Conservation (phyloP, 2,113 vertebrate genomes). For the Varanus komodoensis region DNA sequence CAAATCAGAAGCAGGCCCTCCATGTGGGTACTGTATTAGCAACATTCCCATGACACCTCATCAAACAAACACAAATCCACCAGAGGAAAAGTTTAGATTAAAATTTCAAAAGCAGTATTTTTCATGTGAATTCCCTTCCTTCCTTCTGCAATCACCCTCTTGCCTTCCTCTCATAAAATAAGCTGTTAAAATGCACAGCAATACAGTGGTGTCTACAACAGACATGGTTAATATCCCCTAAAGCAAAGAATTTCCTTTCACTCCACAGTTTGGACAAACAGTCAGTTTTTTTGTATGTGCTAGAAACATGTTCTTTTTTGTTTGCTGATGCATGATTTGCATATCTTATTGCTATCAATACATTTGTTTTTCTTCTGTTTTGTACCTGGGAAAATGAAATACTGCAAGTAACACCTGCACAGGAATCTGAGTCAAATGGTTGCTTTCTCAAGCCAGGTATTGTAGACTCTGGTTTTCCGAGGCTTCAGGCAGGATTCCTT, state of each 20-base stretch:
- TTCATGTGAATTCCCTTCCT: slow-evolving; percentile 49
- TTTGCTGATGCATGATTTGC: background rate
- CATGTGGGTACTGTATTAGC: slow-evolving; percentile 32
- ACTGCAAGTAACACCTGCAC: background rate
- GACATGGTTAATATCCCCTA: background rate
- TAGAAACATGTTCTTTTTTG: background rate
- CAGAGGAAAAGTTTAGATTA: slow-evolving; percentile 46
- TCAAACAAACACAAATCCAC: slow-evolving; percentile 55
- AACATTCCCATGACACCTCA: slow-evolving; percentile 61
- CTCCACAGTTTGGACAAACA: background rate
- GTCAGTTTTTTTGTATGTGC: background rate
- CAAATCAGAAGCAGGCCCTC: slow-evolving; percentile 45
- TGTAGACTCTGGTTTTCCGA: no score
- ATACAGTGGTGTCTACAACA: background rate
- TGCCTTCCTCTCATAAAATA: slow-evolving; percentile 45
- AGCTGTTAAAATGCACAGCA: slow-evolving; percentile 56
- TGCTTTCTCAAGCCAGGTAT: no score
- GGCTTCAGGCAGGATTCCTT: no score
- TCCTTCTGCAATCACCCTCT: background rate
- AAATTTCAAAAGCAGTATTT: slow-evolving; percentile 58
- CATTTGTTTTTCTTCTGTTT: background rate
- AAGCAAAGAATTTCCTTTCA: background rate
- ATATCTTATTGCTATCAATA: background rate
- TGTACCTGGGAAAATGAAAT: background rate
- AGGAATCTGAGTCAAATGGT: background rate